Evolutionary conservation across 2,888 invertebrate genomes (phyloP), one percentile per base, ranked within the genome.

Genomic region (Ectemnius cavifrons): DNA sequence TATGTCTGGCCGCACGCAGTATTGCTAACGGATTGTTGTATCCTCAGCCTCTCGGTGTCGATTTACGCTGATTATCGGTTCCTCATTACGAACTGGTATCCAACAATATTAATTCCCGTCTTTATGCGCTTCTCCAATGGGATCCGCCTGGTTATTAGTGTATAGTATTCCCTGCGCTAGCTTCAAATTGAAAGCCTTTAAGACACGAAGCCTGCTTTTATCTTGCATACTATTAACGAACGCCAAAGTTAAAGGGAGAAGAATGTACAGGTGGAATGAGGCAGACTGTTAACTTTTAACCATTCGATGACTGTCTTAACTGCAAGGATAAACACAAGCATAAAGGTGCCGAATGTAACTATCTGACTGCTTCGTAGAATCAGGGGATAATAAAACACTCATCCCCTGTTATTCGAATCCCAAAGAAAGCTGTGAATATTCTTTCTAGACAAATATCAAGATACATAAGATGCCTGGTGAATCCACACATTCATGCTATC

Each of bases 321-420:
- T 69, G 59, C 74, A 78, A 74, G 74, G 67, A 71, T 78, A 70
- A 71, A 65, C 46, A 61, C 74, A 78, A 74, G 74, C 67, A 71
- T 78, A 70, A 71, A 65, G 49, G 28, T 56, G 59, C 66, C 61
- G 69, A 63, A 71, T 66, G 60, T 47, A 66, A 66, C 71, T 63
- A 66, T 66, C 62, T 23, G 11, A 47, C 47, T 63, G 63, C 69
- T 37, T 78, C 70, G 58, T 63, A 67, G 5, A 52, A 16, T 6
- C n/a, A 14, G 4, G 0, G 16, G n/a, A 52, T 52, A 52, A 52
- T 52, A 52, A 52, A 13, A 52, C 52, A 5, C 37, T 37, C 11
- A 37, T 37, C 37, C 37, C 11, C 37, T 37, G 5, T 37, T 37
- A 37, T 37, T 37, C 37, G 5, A 6, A 37, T 37, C 11, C 37